phyloP scores from a whole-genome alignment of 1,140 invertebrate species.

The Magallana angulata region DNA sequence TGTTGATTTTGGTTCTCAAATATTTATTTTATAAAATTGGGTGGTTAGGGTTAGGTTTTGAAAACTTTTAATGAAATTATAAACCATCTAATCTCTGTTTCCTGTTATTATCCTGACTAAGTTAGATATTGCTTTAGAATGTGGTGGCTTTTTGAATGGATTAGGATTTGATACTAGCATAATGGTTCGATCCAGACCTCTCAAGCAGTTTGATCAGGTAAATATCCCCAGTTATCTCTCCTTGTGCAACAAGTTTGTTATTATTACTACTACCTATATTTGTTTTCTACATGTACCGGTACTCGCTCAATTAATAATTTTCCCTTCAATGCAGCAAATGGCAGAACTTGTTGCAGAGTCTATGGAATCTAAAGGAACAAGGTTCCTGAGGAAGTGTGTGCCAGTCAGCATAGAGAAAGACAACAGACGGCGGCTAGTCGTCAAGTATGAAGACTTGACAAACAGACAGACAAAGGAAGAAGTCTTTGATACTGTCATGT shows the following conservation, averaged over 20 bases:
- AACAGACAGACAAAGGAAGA: conserved; percentile 60
- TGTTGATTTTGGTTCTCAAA: no score
- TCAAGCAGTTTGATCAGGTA: conserved; percentile 95
- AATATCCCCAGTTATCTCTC: background rate
- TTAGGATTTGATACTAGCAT: conserved; percentile 93
- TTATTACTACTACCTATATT: background rate
- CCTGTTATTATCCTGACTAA: conserved; percentile 33
- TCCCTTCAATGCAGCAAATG: conserved; percentile 86
- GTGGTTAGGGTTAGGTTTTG: no score
- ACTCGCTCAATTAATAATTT: background rate
- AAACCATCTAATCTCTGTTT: background rate
- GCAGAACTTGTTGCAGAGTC: conserved; percentile 88
- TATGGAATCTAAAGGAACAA: conserved; percentile 90
- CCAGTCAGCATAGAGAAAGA: conserved; percentile 85
- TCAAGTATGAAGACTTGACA: conserved; percentile 84
- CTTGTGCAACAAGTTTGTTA: background rate
- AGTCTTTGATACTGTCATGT: conserved; percentile 88
- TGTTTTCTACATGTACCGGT: no score
- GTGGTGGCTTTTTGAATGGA: conserved; percentile 95
- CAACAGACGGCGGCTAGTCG: conserved; percentile 85
- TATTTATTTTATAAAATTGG: no score
- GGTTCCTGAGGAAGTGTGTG: conserved; percentile 89
- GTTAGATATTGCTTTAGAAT: conserved; percentile 93
- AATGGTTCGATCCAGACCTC: conserved; percentile 92
- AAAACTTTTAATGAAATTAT: background rate